Conservation (phyloP, 64 coral and sea anemone genomes). For the Montipora sp. region DNA sequence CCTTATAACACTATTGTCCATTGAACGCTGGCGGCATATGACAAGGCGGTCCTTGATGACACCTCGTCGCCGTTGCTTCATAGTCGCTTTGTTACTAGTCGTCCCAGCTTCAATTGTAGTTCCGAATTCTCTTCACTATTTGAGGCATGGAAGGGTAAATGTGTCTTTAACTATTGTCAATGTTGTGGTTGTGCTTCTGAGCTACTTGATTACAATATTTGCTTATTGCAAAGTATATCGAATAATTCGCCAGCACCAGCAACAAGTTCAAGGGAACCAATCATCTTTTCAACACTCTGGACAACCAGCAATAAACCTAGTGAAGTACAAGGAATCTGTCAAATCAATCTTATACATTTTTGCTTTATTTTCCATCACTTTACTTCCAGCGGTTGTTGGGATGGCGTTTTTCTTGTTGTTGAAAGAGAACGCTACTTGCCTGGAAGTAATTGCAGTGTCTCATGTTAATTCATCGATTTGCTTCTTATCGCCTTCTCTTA, state of each 20-base stretch:
- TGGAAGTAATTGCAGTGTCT: background rate
- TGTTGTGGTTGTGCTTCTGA: background rate
- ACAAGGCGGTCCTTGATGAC: background rate
- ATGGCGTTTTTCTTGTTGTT: background rate
- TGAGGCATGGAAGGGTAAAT: too few species aligned
- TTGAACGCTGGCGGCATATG: slow-evolving; percentile 49
- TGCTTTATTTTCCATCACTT: background rate
- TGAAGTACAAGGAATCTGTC: background rate
- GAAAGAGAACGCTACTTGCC: background rate
- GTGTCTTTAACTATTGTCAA: background rate
- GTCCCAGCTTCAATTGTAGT: background rate
- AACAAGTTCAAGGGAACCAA: background rate
- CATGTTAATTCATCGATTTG: background rate
- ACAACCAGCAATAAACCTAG: background rate
- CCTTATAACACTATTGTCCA: background rate
- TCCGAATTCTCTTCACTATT: background rate
- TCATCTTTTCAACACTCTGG: background rate
- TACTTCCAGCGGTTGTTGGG: background rate
- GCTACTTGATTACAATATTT: background rate
- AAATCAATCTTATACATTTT: background rate
- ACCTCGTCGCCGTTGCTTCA: background rate
- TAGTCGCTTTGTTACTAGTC: background rate
- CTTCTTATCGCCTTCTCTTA: background rate
- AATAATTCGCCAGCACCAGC: slow-evolving; percentile 10
- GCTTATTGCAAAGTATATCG: slow-evolving; percentile 14